Conservation (phyloP, 37 sponge, comb jelly and placozoan species). For the Ephydatia muelleri region DNA sequence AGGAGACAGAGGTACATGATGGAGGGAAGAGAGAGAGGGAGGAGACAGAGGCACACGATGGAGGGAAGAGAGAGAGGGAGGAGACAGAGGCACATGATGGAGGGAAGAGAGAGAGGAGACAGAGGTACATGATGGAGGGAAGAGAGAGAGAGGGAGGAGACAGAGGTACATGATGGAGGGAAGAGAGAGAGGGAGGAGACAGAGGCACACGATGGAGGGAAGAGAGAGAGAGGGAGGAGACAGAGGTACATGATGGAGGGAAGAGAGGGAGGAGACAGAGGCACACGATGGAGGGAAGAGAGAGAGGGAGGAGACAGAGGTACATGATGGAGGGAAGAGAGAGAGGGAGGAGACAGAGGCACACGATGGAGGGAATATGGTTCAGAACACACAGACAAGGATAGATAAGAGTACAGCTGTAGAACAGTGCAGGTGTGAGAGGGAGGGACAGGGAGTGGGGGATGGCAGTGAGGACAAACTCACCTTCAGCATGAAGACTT, state of each 20-base stretch:
- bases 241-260: background rate
- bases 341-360: constrained; percentile 1
- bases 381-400: background rate
- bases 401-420: too few relatives aligned
- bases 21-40: too few relatives aligned
- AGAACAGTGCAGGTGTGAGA: too few relatives aligned
- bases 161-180: background rate
- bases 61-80: background rate
- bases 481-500: constrained; percentile 44
- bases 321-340: background rate
- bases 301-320: background rate
- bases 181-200: too few relatives aligned
- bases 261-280: background rate
- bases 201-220: too few relatives aligned
- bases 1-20: background rate
- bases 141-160: background rate
- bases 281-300: background rate
- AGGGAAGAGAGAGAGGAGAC: background rate
- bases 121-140: background rate
- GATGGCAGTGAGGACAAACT: background rate
- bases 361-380: background rate
- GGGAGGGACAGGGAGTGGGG: background rate
- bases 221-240: too few relatives aligned
- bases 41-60: too few relatives aligned
- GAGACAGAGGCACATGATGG: background rate